phyloP scores from a whole-genome alignment of 2,113 vertebrate species.

The Philantomba maxwellii region DNA sequence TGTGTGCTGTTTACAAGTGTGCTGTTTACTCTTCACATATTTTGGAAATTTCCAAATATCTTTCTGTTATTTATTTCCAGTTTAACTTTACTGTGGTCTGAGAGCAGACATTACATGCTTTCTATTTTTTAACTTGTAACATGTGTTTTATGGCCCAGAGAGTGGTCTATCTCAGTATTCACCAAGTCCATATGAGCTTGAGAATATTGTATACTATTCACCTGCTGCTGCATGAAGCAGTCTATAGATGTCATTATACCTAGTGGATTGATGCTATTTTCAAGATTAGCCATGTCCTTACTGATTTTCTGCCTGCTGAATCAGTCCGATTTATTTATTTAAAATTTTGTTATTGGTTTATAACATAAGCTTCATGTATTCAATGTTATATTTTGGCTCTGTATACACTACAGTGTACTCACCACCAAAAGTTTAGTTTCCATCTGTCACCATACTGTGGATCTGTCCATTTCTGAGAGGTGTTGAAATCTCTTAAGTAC shows the following conservation, averaged over 20 bases:
- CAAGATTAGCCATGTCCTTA: neutral
- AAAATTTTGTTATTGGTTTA: neutral
- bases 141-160: neutral
- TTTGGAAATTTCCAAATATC: neutral
- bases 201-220: neutral
- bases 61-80: neutral
- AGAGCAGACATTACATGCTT: neutral
- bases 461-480: neutral
- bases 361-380: neutral
- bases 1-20: neutral
- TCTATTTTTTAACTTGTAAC: neutral
- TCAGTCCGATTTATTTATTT: neutral
- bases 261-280: neutral
- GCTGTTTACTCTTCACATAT: neutral
- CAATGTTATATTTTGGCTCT: neutral
- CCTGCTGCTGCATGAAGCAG: neutral
- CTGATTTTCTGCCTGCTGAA: neutral
- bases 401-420: neutral
- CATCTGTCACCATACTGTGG: neutral
- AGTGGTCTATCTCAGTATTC: neutral
- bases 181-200: neutral
- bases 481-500: neutral
- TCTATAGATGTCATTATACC: neutral
- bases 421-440: neutral
- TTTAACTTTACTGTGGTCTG: neutral